These are phyloP conservation scores for Lepas anatifera DNA, from an alignment of 2,888 invertebrate genomes.

Conservation along the genomic window DNA sequence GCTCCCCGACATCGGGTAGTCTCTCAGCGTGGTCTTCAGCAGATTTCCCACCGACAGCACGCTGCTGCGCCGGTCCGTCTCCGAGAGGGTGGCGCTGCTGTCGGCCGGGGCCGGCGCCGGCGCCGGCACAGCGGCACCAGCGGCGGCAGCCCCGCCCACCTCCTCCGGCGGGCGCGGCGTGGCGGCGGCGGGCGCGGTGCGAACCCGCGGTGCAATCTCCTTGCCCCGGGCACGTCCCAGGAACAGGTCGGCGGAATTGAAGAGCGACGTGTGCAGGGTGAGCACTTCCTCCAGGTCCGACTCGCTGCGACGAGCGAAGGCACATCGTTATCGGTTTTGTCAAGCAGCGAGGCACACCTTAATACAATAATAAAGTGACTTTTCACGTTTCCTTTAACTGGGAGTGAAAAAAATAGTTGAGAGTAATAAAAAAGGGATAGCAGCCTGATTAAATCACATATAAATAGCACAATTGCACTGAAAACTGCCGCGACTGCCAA, in stretches of 20 bases:
- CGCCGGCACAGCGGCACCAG: not conserved
- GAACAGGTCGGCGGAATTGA: constrained; percentile 47
- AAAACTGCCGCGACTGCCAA: too few relatives aligned
- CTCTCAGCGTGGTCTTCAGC: not conserved
- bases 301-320: constrained; percentile 31
- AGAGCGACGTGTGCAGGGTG: constrained; percentile 45
- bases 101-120: not conserved
- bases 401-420: too few relatives aligned
- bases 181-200: not conserved
- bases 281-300: constrained; percentile 59
- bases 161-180: too few relatives aligned
- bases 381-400: too few relatives aligned
- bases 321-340: too few relatives aligned
- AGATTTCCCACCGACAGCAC: not conserved
- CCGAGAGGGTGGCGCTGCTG: too few relatives aligned
- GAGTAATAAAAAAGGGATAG: too few relatives aligned
- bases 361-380: too few relatives aligned
- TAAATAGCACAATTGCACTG: too few relatives aligned
- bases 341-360: too few relatives aligned
- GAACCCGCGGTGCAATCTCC: not conserved
- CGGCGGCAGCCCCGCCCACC: too few relatives aligned
- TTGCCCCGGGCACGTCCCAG: constrained; percentile 34
- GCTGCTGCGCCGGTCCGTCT: not conserved
- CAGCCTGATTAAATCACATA: too few relatives aligned
- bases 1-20: not conserved